Evolutionary conservation across 2,113 vertebrate genomes (phyloP).

Genomic region (Chitala chitala): DNA sequence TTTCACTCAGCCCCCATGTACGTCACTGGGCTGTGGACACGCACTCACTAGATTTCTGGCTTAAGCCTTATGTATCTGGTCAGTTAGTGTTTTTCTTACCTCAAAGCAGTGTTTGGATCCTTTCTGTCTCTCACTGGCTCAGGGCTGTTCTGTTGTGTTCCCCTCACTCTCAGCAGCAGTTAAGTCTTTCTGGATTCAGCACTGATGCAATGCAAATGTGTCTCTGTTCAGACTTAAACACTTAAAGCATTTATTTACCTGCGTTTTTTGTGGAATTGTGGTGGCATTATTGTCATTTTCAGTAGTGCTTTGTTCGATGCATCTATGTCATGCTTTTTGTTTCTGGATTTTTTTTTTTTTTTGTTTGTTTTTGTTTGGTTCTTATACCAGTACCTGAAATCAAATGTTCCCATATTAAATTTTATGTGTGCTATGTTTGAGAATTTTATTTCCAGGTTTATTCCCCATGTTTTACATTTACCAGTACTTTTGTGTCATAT

Average conservation of each 20-base stretch:
- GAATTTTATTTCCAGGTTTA: not conserved
- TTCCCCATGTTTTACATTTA: not conserved
- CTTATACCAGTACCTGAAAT: slow-evolving; percentile 23
- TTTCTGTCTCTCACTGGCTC: slow-evolving; percentile 12
- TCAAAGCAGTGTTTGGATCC: not conserved
- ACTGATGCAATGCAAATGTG: slow-evolving; percentile 16
- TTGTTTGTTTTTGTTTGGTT: slow-evolving; percentile 21
- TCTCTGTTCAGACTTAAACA: not conserved
- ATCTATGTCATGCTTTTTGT: slow-evolving; percentile 17
- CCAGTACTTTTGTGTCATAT: not conserved
- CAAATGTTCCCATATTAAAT: not conserved
- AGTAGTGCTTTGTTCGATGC: not conserved
- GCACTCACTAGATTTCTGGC: too few species aligned
- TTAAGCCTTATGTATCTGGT: too few species aligned
- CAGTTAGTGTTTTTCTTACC: too few species aligned
- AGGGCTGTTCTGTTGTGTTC: not conserved
- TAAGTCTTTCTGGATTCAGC: slow-evolving; percentile 17
- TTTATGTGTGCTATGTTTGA: not conserved
- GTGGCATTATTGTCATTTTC: slow-evolving; percentile 2
- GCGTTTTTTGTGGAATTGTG: slow-evolving; percentile 24
- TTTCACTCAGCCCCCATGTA: too few species aligned
- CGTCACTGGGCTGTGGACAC: too few species aligned
- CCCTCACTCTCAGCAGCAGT: not conserved
- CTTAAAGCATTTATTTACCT: not conserved
- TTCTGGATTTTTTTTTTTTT: too few species aligned